A percentile compares a stretch with the other conserved stretches of the same genome.
Evolutionary conservation across 2,113 vertebrate genomes (phyloP).

Genomic region (Phyllostomus discolor): DNA sequence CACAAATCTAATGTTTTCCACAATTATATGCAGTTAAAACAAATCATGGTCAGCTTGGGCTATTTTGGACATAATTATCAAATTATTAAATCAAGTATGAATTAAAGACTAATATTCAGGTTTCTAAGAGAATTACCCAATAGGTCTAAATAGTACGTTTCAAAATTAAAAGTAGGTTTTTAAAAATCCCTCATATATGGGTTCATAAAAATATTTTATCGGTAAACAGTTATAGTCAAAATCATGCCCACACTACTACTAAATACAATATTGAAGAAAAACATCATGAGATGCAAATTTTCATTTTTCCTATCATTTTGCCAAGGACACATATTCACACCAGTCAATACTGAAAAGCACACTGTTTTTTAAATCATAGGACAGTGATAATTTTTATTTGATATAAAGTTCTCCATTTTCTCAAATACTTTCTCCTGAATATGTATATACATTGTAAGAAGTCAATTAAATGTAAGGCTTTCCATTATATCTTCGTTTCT

Average conservation of each 20-base stretch:
- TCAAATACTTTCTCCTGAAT: background rate
- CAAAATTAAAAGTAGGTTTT: background rate
- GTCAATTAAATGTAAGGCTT: background rate
- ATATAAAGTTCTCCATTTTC: background rate
- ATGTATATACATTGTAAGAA: background rate
- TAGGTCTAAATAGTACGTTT: background rate
- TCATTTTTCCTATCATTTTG: background rate
- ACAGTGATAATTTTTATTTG: background rate
- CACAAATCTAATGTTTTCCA: slow-evolving; percentile 67
- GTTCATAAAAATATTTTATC: background rate
- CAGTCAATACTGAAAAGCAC: background rate
- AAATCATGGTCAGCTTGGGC: slow-evolving; percentile 40
- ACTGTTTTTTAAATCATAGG: background rate
- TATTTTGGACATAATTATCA: slow-evolving; percentile 64
- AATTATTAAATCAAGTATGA: slow-evolving; percentile 72
- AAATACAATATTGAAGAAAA: background rate
- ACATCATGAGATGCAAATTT: background rate
- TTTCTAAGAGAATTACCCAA: background rate
- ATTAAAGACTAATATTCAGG: slow-evolving; percentile 54
- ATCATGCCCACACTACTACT: background rate
- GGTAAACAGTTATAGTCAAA: background rate
- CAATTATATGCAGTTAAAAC: slow-evolving; percentile 59
- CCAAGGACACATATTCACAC: background rate
- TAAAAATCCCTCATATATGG: background rate
- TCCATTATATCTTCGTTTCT: background rate